Conservation (phyloP, 2,797 vertebrate species). For the Perdix hodgsoniae region DNA sequence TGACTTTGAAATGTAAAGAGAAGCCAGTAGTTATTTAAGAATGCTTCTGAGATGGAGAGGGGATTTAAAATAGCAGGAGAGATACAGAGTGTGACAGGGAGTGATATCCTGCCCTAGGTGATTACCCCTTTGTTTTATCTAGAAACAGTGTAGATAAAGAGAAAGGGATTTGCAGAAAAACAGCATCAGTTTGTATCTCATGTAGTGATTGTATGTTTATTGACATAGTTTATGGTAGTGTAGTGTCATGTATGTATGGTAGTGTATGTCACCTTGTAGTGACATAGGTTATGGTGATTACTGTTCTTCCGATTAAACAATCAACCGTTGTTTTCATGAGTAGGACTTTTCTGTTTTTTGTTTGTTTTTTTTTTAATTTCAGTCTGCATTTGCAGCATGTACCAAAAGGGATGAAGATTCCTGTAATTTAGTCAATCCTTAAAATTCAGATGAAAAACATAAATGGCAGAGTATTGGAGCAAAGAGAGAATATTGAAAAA, state of each 20-base stretch:
- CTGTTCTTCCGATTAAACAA: neutral
- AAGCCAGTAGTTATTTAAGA: neutral
- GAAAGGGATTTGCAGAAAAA: neutral
- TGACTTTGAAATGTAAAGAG: neutral
- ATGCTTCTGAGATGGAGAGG: neutral
- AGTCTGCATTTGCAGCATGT: neutral
- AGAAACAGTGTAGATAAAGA: neutral
- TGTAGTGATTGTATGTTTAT: accelerated
- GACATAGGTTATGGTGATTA: neutral
- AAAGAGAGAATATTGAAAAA: neutral
- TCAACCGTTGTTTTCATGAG: neutral
- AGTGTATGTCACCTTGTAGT: too few species aligned
- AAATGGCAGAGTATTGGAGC: neutral
- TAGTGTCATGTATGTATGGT: too few species aligned
- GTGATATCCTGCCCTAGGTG: neutral
- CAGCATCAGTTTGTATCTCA: neutral
- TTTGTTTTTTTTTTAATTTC: neutral
- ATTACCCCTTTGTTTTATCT: neutral
- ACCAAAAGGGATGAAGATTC: neutral
- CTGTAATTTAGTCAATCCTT: neutral
- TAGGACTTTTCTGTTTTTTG: neutral
- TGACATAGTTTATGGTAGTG: too few species aligned
- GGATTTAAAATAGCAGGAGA: neutral
- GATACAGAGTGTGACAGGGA: neutral
- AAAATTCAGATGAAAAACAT: neutral